Evolutionary conservation across 2,888 invertebrate species (phyloP).

Genomic region (Nemotelus nigrinus): DNA sequence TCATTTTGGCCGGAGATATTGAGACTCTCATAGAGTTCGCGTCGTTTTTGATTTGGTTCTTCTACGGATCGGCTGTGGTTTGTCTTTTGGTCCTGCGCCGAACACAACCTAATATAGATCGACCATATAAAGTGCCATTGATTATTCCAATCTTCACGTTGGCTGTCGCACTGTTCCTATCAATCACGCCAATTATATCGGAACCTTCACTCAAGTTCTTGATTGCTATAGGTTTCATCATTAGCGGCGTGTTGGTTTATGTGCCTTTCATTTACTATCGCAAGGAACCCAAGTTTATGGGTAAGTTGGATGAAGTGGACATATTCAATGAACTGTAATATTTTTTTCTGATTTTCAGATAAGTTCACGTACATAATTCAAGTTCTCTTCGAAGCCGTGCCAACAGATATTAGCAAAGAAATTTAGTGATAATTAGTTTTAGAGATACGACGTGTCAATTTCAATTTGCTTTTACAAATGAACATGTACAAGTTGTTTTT

Average conservation of each 20-base stretch:
- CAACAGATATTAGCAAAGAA: slow-evolving; percentile 56
- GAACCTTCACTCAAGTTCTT: slow-evolving; percentile 82
- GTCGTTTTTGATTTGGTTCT: slow-evolving; percentile 88
- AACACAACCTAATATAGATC: slow-evolving; percentile 72
- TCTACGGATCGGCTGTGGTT: slow-evolving; percentile 85
- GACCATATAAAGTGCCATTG: slow-evolving; percentile 81
- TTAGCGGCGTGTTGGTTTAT: slow-evolving; percentile 76
- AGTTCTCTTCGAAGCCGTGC: slow-evolving; percentile 74
- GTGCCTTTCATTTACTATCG: slow-evolving; percentile 79
- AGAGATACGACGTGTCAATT: neutral
- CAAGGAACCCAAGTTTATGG: slow-evolving; percentile 71
- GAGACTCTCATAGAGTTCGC: slow-evolving; percentile 83
- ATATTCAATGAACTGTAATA: neutral
- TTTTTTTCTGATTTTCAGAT: slow-evolving; percentile 66
- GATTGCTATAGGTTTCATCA: slow-evolving; percentile 77
- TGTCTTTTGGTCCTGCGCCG: slow-evolving; percentile 77
- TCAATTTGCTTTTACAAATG: neutral
- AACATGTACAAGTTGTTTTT: slow-evolving; percentile 16
- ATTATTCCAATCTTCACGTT: slow-evolving; percentile 78
- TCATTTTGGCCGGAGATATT: slow-evolving; percentile 79
- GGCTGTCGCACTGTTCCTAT: slow-evolving; percentile 75
- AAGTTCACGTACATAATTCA: slow-evolving; percentile 73
- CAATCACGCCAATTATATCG: slow-evolving; percentile 77
- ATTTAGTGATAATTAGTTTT: slow-evolving; percentile 27
- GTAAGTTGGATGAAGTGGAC: slow-evolving; percentile 64